These are phyloP conservation scores for Asteroscopus sphinx DNA, from an alignment of 2,888 invertebrate genomes.

Conservation along the genomic window DNA sequence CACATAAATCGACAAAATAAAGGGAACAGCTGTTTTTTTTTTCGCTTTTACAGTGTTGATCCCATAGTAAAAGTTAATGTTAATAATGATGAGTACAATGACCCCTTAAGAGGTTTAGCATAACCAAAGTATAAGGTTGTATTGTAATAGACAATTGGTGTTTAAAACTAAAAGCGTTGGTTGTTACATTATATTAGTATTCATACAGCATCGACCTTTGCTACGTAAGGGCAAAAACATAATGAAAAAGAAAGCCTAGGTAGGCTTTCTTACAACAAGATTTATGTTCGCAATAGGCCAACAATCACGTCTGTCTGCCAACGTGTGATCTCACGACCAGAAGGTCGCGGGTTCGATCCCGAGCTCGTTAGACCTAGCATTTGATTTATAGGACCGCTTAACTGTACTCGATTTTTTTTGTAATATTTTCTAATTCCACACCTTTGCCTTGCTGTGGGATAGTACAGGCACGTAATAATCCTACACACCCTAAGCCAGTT, in stretches of 20 bases:
- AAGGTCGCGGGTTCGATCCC: constrained; percentile 39
- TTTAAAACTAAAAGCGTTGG: constrained; percentile 2
- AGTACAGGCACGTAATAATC: too few species aligned
- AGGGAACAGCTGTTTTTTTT: too few species aligned
- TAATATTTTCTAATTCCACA: not conserved
- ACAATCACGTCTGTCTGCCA: constrained; percentile 20
- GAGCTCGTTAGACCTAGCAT: constrained; percentile 36
- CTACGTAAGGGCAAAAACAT: constrained; percentile 26
- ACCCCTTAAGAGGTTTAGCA: too few species aligned
- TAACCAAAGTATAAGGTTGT: too few species aligned
- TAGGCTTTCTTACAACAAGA: constrained; percentile 30
- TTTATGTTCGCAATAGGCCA: constrained; percentile 46
- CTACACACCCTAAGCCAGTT: too few species aligned
- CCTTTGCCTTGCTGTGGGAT: too few species aligned
- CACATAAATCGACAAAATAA: too few species aligned
- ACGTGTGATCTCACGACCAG: constrained; percentile 35
- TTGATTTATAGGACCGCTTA: constrained; percentile 39
- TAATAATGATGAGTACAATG: too few species aligned
- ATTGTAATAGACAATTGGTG: too few species aligned
- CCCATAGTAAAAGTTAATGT: too few species aligned
- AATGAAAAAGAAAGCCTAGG: constrained; percentile 44
- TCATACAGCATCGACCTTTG: constrained; percentile 25
- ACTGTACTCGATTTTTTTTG: constrained; percentile 18
- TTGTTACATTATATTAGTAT: constrained; percentile 4
- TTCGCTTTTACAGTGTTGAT: too few species aligned